Percentiles rank a stretch among this genome's conserved stretches.
Evolutionary conservation across 2,797 vertebrate species (phyloP).

Genomic region (Micrastur ruficollis): DNA sequence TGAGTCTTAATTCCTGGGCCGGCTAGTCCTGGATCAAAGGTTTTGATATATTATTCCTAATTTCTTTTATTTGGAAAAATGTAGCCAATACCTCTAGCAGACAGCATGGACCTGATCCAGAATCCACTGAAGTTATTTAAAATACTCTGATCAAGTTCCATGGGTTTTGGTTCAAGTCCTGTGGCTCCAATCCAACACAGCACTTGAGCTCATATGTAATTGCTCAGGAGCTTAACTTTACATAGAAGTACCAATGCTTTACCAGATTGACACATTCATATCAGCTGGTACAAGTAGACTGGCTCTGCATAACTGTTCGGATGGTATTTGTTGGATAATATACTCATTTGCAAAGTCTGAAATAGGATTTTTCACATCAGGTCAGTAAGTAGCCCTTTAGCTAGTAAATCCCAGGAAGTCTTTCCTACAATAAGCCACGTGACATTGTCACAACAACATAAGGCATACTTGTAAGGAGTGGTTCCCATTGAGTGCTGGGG

Average conservation of each 20-base stretch:
- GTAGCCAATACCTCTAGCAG: conserved; percentile 57
- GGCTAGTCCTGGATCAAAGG: conserved; percentile 48
- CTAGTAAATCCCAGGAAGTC: background rate
- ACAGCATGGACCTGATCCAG: conserved; percentile 55
- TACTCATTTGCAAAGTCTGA: background rate
- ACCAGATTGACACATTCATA: background rate
- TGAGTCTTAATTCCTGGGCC: conserved; percentile 31
- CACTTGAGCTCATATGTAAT: background rate
- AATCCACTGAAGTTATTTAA: conserved; percentile 56
- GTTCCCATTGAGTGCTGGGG: background rate
- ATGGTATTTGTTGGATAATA: background rate
- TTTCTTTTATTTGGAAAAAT: conserved; percentile 67
- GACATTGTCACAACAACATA: background rate
- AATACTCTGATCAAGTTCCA: conserved; percentile 58
- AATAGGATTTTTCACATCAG: background rate
- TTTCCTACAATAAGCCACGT: background rate
- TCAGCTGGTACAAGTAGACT: background rate
- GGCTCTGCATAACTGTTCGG: background rate
- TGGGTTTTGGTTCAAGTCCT: conserved; percentile 39
- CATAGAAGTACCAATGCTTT: background rate
- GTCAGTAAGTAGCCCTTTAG: background rate
- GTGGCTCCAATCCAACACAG: conserved; percentile 29
- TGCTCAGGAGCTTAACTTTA: conserved; percentile 28
- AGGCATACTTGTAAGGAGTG: background rate
- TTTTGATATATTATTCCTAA: conserved; percentile 60